Percentiles rank a stretch among this genome's conserved stretches.
Conservation (phyloP, 2,113 vertebrate genomes). For the Reinhardtius hippoglossoides region DNA sequence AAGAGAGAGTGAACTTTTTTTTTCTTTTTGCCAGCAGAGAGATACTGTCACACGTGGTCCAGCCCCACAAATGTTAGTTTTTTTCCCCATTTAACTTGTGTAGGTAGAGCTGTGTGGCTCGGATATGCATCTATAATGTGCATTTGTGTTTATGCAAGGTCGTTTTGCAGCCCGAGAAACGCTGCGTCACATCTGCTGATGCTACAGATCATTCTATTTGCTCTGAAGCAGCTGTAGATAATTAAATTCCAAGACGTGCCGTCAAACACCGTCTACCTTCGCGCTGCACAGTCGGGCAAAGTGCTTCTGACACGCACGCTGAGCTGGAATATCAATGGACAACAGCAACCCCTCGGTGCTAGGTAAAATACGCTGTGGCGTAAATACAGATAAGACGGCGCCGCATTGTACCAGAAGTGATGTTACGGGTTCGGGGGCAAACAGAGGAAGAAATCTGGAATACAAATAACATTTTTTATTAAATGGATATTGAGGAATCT, state of each 20-base stretch:
- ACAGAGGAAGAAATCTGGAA: not conserved
- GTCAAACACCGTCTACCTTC: constrained; percentile 71
- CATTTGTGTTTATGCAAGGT: not conserved
- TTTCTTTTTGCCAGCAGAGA: constrained; percentile 10
- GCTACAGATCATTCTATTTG: constrained; percentile 65
- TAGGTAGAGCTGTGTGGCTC: not conserved
- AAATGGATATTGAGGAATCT: not conserved
- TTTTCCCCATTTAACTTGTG: not conserved
- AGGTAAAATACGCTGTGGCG: constrained; percentile 28
- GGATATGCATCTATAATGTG: not conserved
- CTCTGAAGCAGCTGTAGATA: constrained; percentile 74
- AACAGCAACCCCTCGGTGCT: constrained; percentile 28
- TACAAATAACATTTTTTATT: constrained; percentile 7
- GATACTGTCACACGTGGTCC: constrained; percentile 10
- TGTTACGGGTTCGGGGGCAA: constrained; percentile 16
- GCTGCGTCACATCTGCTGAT: constrained; percentile 60
- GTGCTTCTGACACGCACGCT: constrained; percentile 68
- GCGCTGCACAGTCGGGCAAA: constrained; percentile 61
- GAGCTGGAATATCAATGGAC: constrained; percentile 77
- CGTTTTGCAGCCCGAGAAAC: constrained; percentile 28
- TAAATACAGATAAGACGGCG: constrained; percentile 32
- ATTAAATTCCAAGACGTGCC: constrained; percentile 74
- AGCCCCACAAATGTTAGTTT: not conserved
- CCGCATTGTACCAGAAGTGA: constrained; percentile 29
- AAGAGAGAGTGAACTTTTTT: not conserved